phyloP scores from a whole-genome alignment of 2,888 invertebrate species.

The Drosophila kokeensis region DNA sequence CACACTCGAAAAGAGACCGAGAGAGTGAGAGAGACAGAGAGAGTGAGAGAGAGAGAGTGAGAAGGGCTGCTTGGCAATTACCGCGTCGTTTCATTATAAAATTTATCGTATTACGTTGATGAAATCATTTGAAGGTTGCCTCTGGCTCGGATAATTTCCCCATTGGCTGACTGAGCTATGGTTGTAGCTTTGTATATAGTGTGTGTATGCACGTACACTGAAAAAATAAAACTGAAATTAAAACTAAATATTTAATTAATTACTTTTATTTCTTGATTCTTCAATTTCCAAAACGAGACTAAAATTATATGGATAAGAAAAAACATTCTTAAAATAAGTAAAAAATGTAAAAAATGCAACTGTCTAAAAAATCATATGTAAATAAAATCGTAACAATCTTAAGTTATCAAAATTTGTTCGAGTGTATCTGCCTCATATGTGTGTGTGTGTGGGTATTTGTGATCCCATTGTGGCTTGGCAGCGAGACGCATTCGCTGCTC shows the following conservation, averaged over 20 bases:
- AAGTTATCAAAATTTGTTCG: fast-evolving
- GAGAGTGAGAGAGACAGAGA: neutral
- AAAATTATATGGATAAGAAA: neutral
- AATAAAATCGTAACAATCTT: neutral
- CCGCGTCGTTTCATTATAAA: constrained; percentile 78
- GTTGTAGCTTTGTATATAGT: constrained; percentile 8
- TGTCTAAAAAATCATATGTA: neutral
- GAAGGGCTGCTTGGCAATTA: constrained; percentile 60
- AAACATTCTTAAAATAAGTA: neutral
- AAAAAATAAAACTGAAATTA: neutral
- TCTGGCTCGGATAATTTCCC: constrained; percentile 66
- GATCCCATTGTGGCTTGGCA: constrained; percentile 42
- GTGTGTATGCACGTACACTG: neutral
- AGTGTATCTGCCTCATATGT: neutral
- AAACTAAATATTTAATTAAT: neutral
- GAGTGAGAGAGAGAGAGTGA: neutral
- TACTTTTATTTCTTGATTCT: neutral
- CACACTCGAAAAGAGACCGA: neutral
- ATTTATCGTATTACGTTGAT: constrained; percentile 82
- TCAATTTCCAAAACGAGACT: neutral
- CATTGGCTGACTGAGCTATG: constrained; percentile 52
- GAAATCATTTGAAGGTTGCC: constrained; percentile 74
- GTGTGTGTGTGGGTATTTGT: constrained; percentile 16
- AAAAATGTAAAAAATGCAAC: neutral
- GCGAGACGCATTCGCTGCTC: constrained; percentile 60